Evolutionary conservation across 2,113 vertebrate species (phyloP).

Genomic region (Polypterus senegalus): DNA sequence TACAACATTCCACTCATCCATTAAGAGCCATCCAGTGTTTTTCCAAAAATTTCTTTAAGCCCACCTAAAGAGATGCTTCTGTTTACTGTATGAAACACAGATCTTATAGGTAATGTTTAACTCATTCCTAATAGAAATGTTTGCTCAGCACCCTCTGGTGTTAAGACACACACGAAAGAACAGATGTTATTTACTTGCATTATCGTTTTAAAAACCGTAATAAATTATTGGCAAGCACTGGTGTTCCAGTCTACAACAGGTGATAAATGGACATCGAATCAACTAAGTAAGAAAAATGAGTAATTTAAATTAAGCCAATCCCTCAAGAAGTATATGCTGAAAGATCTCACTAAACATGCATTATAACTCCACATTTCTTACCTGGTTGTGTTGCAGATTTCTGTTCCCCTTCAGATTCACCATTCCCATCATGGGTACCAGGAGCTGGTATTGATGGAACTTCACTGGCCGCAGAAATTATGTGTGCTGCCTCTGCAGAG

Average conservation of each 20-base stretch:
- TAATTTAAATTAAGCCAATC: not conserved
- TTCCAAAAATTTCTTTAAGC: too few relatives aligned
- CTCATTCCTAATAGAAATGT: too few relatives aligned
- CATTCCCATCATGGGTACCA: conserved; percentile 49
- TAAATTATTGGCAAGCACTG: too few relatives aligned
- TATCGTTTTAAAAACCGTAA: too few relatives aligned
- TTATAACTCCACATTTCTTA: conserved; percentile 18
- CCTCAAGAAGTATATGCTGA: not conserved
- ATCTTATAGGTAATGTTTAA: too few relatives aligned
- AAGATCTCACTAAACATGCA: conserved; percentile 16
- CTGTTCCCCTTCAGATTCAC: conserved; percentile 16
- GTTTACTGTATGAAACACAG: too few relatives aligned
- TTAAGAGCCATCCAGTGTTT: too few relatives aligned
- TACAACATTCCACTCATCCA: too few relatives aligned
- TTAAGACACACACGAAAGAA: too few relatives aligned
- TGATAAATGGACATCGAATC: conserved; percentile 22
- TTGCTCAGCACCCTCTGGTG: too few relatives aligned
- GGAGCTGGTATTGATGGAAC: conserved; percentile 70
- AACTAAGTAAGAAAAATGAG: conserved; percentile 16
- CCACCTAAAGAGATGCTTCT: too few relatives aligned
- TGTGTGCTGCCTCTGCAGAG: conserved; percentile 70
- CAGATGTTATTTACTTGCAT: too few relatives aligned
- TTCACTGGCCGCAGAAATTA: conserved; percentile 84
- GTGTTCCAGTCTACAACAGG: conserved; percentile 11
- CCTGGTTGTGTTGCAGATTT: conserved; percentile 15